Evolutionary conservation across 2,797 vertebrate genomes (phyloP), one percentile per base, ranked within the genome.

Genomic region (Phoxinus dragarum): DNA sequence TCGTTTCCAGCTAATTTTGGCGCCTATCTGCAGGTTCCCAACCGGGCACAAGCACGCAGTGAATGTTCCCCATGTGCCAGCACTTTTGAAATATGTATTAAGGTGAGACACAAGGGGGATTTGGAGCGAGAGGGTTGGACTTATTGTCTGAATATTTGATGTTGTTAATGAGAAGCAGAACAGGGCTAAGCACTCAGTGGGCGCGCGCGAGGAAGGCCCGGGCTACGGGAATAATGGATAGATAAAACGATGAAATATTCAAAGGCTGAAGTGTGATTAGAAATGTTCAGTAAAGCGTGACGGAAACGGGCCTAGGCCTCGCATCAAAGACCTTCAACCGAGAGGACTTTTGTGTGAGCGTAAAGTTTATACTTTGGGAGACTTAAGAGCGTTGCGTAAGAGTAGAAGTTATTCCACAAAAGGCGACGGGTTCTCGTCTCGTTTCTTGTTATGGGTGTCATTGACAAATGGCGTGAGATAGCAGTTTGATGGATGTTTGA

Each of bases 71-170:
- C 82, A 80, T 86, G 87, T 91, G 91, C 92, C 92, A 91, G 92
- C 88, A 86, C 86, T 90, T 85, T 72, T 95, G 91, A 94, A 95
- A 94, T 93, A 95, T 95, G 92, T 89, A 93, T 92, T 90, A 85
- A 86, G 85, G 88, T 90, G 69, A 59, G 68, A 16, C 84, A 85
- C 67, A 49, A 89, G 88, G 90, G 87, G 89, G 89, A 92, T 90
- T 86, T 88, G 86, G 86, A 93, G 92, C 85, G 86, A 87, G 61
- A 54, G 90, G 68, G 89, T 80, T 79, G 49, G 90, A 90, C 88
- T 86, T 91, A 91, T 93, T 94, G 91, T 93, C 86, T 94, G 93
- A 94, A 96, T 95, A 94, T 94, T 94, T 94, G 90, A 94, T 94
- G 91, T 84, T 87, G 77, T 89, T 94, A 93, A 94, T 93, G 89